These are phyloP conservation scores for Channa maculata DNA, from an alignment of 2,113 vertebrate species.

Conservation along the genomic window DNA sequence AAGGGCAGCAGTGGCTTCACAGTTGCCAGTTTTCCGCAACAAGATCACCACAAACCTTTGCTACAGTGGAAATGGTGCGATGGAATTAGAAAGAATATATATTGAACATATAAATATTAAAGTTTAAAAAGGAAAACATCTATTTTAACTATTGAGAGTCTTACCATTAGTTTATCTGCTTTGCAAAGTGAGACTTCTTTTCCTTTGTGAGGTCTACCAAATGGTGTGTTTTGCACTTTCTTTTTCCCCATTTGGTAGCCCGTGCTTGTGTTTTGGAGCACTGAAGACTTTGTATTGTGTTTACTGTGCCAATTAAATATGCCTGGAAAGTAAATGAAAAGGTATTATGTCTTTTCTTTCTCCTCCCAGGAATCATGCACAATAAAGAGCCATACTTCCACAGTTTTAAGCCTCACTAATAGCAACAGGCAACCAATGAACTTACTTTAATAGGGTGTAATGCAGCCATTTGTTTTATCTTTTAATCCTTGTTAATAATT, in stretches of 20 bases:
- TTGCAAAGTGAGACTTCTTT: slow-evolving; percentile 79
- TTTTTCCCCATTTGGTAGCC: slow-evolving; percentile 79
- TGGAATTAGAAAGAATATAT: slow-evolving; percentile 81
- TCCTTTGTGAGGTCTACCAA: slow-evolving; percentile 78
- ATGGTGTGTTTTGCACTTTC: slow-evolving; percentile 84
- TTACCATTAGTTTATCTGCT: slow-evolving; percentile 78
- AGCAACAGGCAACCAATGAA: not conserved
- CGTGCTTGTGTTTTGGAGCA: slow-evolving; percentile 83
- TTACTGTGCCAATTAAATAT: slow-evolving; percentile 88
- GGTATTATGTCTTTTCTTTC: slow-evolving; percentile 19
- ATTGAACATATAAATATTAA: slow-evolving; percentile 84
- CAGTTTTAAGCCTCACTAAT: not conserved
- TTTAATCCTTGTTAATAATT: too few species aligned
- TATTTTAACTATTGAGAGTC: slow-evolving; percentile 84
- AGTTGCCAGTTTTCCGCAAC: slow-evolving; percentile 5
- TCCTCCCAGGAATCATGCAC: not conserved
- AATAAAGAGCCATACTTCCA: not conserved
- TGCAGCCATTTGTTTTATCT: too few species aligned
- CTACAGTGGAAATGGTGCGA: slow-evolving; percentile 73
- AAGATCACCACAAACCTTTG: slow-evolving; percentile 43
- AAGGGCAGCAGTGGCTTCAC: slow-evolving; percentile 22
- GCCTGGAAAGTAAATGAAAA: slow-evolving; percentile 64
- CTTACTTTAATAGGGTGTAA: too few species aligned
- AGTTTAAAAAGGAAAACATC: slow-evolving; percentile 79
- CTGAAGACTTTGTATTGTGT: slow-evolving; percentile 87